Evolutionary conservation across 2,888 invertebrate species (phyloP), one percentile per base, ranked within the genome.

Genomic region (Hoplodrina ambigua): DNA sequence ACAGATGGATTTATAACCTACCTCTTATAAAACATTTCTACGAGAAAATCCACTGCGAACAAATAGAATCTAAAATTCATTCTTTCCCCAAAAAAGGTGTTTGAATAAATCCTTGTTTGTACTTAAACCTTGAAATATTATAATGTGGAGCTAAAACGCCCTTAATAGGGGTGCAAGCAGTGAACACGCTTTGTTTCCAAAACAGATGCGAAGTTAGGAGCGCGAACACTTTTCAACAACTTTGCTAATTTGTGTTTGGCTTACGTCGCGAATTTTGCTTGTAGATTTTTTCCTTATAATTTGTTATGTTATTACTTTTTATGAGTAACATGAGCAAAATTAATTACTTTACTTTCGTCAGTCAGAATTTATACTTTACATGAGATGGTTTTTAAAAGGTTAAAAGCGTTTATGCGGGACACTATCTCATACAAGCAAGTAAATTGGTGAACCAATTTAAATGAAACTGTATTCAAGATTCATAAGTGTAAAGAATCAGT

Each of bases 181-280:
- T 64, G 71, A 69, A 72, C 75, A 82, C 59, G 33, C 44, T 69
- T 73, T 73, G 64, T 63, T 76, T 76, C 56, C 70, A 64, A 49
- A 76, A 61, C 63, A 70, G 64, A 53, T 20, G 69, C 44, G 4
- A n/a, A 59, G 20, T 66, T 55, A 46, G n/a, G 15, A 60, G 59
- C 25, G 58, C 7, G 19, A 67, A 30, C 54, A 62, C 66, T 80
- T 75, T 65, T 60, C 64, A 71, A 83, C 58, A 76, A 81, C 81
- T 83, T 72, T 58, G 20, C 46, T 69, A 80, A 80, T 83, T 81
- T 76, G 30, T 73, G 56, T 80, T 71, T 19, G 19, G 65, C 50
- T 50, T 46, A n/a, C 41, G 54, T 46, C 41, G 30, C 11, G 55
- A 64, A 61, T 75, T 75, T 37, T 61, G 64, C 49, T 25, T 41